Base-by-base conservation (phyloP, 2,888 invertebrate genomes). In the Xestobium rufovillosum region DNA sequence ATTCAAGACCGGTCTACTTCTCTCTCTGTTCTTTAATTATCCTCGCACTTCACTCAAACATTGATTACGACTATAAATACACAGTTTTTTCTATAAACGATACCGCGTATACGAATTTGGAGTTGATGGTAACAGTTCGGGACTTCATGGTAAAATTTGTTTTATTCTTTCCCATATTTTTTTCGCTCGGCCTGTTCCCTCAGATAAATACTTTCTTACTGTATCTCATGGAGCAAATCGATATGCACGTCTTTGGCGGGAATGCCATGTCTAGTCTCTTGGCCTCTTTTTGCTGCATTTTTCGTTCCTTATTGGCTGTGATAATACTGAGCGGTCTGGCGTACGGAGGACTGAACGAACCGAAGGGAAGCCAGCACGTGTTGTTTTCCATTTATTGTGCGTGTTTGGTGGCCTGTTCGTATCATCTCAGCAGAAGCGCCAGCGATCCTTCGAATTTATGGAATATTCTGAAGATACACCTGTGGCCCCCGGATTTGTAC, bases 161-260 rank as follows among this genome's bases (percentile, higher is more conserved):
- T 27, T 68, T 98, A 28, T 83, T 86, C 63, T 91, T 97, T 63
- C 98, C 98, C 1, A 57, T 97, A 31, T 78, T 94, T 15, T 97
- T 97, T 67, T 95, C 92, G 29, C 69, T 97, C 44, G 98, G 98
- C 1, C 70, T 98, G 29, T 87, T 98, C 57, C 98, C 98, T 3
- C 98, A 89, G 69, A 86, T 97, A 36, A 96, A 95, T 60, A 98
- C 98, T 1, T 95, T 97, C 63, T 65, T 84, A 4, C 90, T 95
- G 85, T 97, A 96, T 65, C 69, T 92, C n/a, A 70, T 96, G 49
- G 98, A 98, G 63, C 98, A 98, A 72, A 75, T 79, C 56, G 96
- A 83, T 65, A 94, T 85, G 81, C 87, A 89, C 56, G 60, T 87
- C 1, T 90, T 90, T 56, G 90, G 90, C 1, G 90, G 90, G 0